A percentile compares a stretch with the other conserved stretches of the same genome.
Conservation (phyloP, 2,888 invertebrate species). For the Pristionchus mayeri region DNA sequence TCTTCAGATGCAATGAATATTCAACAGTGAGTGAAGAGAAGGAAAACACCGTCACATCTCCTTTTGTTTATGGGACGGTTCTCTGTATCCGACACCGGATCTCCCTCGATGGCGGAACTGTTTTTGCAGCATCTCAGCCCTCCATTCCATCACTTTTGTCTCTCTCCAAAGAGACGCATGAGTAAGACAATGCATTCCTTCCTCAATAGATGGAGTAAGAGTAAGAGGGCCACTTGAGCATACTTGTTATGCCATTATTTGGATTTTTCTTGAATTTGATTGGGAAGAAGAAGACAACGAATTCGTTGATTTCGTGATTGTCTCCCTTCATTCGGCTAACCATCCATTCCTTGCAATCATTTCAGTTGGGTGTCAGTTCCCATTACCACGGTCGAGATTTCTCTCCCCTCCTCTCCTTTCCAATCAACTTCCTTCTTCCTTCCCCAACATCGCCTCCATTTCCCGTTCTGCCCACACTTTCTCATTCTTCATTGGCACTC, state of each 20-base stretch:
- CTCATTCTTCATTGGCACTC: neutral
- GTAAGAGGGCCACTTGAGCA: slow-evolving; percentile 6
- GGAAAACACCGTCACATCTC: neutral
- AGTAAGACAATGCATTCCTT: neutral
- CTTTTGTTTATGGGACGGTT: neutral
- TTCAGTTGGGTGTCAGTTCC: neutral
- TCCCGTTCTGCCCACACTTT: slow-evolving; percentile 23
- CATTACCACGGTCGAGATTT: slow-evolving; percentile 21
- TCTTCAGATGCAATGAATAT: neutral
- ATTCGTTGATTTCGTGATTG: neutral
- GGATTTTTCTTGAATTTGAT: neutral
- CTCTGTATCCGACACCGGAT: no score
- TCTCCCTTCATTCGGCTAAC: neutral
- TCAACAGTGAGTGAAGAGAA: neutral
- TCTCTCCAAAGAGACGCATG: neutral
- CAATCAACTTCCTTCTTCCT: slow-evolving; percentile 34
- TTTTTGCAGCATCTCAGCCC: no score
- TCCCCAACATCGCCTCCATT: neutral
- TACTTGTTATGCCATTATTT: neutral
- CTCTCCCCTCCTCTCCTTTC: neutral
- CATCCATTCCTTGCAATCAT: no score
- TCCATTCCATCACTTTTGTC: neutral
- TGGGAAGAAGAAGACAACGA: neutral
- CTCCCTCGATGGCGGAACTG: neutral
- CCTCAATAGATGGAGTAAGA: neutral